Conservation (phyloP, 2,113 vertebrate species). For the Echinops telfairi region DNA sequence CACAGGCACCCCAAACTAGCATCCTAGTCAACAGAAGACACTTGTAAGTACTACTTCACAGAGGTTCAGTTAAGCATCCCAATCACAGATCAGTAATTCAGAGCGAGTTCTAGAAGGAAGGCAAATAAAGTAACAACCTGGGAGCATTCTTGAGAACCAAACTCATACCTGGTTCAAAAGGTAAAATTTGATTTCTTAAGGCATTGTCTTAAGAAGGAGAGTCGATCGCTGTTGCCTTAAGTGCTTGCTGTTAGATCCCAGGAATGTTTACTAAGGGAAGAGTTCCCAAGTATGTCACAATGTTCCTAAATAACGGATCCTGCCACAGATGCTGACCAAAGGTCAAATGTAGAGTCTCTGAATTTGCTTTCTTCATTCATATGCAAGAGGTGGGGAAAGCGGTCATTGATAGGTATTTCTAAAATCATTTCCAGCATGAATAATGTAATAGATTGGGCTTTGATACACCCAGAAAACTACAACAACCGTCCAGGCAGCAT, state of each 20-base stretch:
- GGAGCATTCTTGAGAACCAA: not conserved
- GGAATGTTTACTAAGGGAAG: not conserved
- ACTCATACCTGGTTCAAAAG: not conserved
- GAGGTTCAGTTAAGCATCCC: not conserved
- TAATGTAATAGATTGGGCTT: not conserved
- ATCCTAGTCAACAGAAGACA: not conserved
- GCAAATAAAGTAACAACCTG: not conserved
- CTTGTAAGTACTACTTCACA: not conserved
- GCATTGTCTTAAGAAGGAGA: not conserved
- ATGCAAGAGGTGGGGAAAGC: not conserved
- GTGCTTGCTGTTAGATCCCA: not conserved
- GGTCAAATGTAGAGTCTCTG: not conserved
- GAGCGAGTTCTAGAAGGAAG: not conserved
- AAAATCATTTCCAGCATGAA: not conserved
- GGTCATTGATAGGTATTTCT: not conserved
- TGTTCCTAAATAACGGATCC: not conserved
- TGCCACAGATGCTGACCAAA: not conserved
- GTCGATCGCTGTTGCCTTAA: not conserved
- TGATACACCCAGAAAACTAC: not conserved
- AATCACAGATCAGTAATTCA: not conserved
- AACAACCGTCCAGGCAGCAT: not conserved
- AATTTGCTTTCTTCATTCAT: slow-evolving; percentile 44
- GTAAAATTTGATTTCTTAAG: not conserved
- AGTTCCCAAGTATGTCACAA: not conserved
- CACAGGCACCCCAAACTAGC: not conserved